Base-by-base conservation (phyloP, 2,888 invertebrate species). In the Diarsia dahlii region DNA sequence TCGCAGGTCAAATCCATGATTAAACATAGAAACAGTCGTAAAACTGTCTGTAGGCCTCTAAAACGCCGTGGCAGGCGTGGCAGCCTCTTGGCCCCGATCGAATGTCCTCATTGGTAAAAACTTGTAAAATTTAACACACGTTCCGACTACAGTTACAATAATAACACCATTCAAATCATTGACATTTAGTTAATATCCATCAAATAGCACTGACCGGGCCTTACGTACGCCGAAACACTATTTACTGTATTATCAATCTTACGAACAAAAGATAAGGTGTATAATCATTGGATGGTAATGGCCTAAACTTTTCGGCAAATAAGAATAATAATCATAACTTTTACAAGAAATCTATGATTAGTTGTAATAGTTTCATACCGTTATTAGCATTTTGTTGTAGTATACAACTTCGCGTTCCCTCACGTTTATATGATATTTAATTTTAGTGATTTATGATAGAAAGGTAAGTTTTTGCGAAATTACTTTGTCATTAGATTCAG, bases 141-240 rank as follows among this genome's bases (percentile, higher is more conserved):
- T 6, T n/a, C 28, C 20, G 58, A 77, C 58, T 71, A 84, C 87
- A 84, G 88, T 84, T 87, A 87, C 54, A 64, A 65, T 87, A 87
- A 87, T 87, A 84, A 80, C 77, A 84, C 77, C 75, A 81, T 80
- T 79, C 78, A 86, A 82, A 87, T 84, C 76, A 84, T 88, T 88
- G 88, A 88, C 85, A 87, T 88, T 85, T 82, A 68, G 76, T 76
- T 84, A 80, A 80, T 82, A 78, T 76, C 73, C 78, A 82, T 80
- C 80, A 73, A 87, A 84, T 77, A 71, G 46, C 74, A 78, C 52
- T 78, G 80, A 77, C 73, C 58, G n/a, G 54, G 10, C 73, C 48
- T 65, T 54, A 76, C 67, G 50, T 54, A 58, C 46, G 12, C 60
- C 39, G n/a, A 67, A 23, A 73, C 12, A 12, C 23, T 18, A 8